These are phyloP conservation scores for Theonella swinhoei DNA, from an alignment of 37 sponge, comb jelly and placozoan species.

Conservation along the genomic window DNA sequence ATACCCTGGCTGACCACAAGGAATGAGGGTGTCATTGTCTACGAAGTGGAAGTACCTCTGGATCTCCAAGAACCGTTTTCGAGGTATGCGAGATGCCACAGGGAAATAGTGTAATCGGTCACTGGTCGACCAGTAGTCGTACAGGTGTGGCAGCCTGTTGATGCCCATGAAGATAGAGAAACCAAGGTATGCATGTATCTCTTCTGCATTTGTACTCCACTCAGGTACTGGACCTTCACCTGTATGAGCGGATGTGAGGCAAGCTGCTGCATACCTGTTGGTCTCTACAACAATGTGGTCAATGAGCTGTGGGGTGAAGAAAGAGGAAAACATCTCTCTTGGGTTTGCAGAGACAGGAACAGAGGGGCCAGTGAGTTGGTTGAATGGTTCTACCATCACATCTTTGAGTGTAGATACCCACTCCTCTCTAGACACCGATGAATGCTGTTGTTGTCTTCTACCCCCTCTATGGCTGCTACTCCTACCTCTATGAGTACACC, in stretches of 20 bases:
- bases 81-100: neutral
- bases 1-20: slow-evolving; percentile 27
- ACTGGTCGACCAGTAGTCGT: slow-evolving; percentile 30
- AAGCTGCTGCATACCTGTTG: neutral
- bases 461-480: neutral
- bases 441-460: neutral
- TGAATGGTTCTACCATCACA: neutral
- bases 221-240: no score
- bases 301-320: slow-evolving; percentile 2
- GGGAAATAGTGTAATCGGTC: neutral
- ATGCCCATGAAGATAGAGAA: no score
- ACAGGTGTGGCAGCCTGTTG: no score
- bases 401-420: neutral
- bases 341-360: neutral
- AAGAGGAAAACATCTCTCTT: no score
- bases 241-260: neutral
- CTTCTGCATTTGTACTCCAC: neutral
- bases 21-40: neutral
- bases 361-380: neutral
- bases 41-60: slow-evolving; percentile 3
- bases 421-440: neutral
- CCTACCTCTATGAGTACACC: neutral
- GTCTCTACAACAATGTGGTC: no score
- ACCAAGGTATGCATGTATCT: slow-evolving; percentile 4
- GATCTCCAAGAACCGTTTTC: neutral